A percentile compares a stretch with the other conserved stretches of the same genome.
phyloP scores from a whole-genome alignment of 1,140 invertebrate species.

The Rhyacophila brunnea region DNA sequence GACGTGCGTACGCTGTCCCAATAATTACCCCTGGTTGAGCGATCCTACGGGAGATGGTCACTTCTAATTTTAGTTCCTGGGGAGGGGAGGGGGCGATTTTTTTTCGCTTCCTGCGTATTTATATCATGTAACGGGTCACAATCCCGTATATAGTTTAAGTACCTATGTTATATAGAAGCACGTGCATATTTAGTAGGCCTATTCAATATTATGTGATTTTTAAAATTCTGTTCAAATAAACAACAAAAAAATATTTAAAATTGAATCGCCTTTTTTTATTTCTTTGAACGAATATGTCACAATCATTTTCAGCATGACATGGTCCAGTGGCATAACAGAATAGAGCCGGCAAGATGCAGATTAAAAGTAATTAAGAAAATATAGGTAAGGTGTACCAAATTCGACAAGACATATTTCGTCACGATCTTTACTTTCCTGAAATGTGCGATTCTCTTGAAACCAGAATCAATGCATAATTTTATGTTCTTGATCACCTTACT shows the following conservation, averaged over 20 bases:
- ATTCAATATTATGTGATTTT: constrained; percentile 56
- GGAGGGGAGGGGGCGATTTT: constrained; percentile 32
- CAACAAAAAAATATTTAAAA: constrained; percentile 48
- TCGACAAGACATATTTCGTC: too few species aligned
- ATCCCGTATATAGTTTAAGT: constrained; percentile 57
- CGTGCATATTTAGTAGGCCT: constrained; percentile 58
- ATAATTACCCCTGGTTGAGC: constrained; percentile 92
- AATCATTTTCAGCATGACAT: too few species aligned
- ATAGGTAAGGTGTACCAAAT: too few species aligned
- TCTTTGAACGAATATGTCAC: too few species aligned
- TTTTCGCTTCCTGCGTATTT: constrained; percentile 23
- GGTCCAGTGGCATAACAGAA: too few species aligned
- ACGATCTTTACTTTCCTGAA: too few species aligned
- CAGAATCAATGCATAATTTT: too few species aligned
- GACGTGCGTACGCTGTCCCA: constrained; percentile 89
- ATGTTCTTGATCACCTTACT: too few species aligned
- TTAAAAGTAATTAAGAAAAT: too few species aligned
- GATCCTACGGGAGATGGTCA: constrained; percentile 90
- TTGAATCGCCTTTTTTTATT: constrained; percentile 37
- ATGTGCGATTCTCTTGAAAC: too few species aligned
- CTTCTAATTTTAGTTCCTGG: constrained; percentile 63
- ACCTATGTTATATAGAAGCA: constrained; percentile 58
- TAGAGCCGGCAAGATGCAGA: too few species aligned
- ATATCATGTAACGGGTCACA: constrained; percentile 51
- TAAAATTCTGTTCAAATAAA: constrained; percentile 56